Evolutionary conservation across 2,797 vertebrate species (phyloP), one percentile per base, ranked within the genome.

Genomic region (Phoebastria nigripes): DNA sequence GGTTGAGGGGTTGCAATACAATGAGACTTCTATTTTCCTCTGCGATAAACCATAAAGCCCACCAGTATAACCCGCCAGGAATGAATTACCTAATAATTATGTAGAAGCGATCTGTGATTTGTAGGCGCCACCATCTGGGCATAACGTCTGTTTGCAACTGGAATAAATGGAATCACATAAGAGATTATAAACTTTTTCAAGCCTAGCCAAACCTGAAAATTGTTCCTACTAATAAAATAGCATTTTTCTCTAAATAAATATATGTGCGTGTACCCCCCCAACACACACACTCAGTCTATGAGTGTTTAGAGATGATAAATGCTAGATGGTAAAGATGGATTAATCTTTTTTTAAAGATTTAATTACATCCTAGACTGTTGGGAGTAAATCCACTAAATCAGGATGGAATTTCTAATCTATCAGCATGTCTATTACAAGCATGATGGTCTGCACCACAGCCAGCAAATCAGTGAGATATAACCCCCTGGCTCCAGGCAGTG

Each of bases 61-160:
- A 33, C 81, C 19, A 12, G 90, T 90, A 77, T n/a, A 96, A 70
- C 81, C 62, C 22, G 2, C 49, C 77, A 79, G 94, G 47, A 93
- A 90, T 4, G 91, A 90, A 76, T 87, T 87, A 76, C 80, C 81
- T 63, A 67, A 52, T 70, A 51, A 86, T 83, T 29, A 20, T 69
- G 69, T 37, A 55, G 70, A 25, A 35, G 39, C 37, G 56, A 96
- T 97, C 79, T 29, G 83, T 90, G 96, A 97, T 97, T 96, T 94
- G 85, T 82, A 97, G 87, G 96, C 95, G 89, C 97, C 97, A 97
- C 94, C 97, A 67, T 77, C 97, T 96, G 97, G 97, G 66, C 82
- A 58, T 29, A 76, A 16, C 11, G 20, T 28, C 84, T 90, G 74
- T 47, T 65, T 91, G 87, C 97, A 95, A 4, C 87, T 65, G 56